Conservation (phyloP, 2,888 invertebrate genomes). For the Trissolcus japonicus region DNA sequence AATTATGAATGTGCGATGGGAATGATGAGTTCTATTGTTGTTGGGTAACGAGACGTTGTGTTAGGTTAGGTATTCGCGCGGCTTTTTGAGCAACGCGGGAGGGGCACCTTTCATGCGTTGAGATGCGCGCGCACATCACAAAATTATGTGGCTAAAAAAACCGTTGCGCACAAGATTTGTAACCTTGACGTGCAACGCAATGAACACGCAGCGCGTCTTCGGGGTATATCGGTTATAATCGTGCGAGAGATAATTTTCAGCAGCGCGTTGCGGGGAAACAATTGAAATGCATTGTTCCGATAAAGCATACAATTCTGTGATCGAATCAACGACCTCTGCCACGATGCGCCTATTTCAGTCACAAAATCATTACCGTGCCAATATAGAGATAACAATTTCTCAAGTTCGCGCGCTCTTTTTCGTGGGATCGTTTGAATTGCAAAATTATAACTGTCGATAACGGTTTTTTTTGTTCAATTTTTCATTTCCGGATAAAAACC, state of each 20-base stretch:
- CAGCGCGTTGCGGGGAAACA: constrained; percentile 26
- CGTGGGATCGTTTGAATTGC: neutral
- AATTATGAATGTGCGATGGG: constrained; percentile 13
- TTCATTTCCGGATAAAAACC: neutral
- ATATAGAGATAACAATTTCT: too few species aligned
- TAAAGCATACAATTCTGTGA: constrained; percentile 14
- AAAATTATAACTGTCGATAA: constrained; percentile 2
- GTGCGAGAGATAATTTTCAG: constrained; percentile 48
- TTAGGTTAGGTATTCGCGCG: constrained; percentile 42
- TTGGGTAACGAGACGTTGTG: constrained; percentile 45
- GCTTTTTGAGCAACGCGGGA: constrained; percentile 44
- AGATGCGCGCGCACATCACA: constrained; percentile 40
- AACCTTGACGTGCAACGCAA: constrained; percentile 52
- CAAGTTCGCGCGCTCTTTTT: neutral
- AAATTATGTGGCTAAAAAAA: constrained; percentile 53
- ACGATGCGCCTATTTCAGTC: neutral
- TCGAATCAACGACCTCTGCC: neutral
- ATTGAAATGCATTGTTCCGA: constrained; percentile 31
- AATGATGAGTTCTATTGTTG: constrained; percentile 37
- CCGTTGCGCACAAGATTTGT: constrained; percentile 48
- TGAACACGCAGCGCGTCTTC: constrained; percentile 52
- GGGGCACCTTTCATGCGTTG: constrained; percentile 11
- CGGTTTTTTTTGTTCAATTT: neutral
- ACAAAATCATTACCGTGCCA: too few species aligned
- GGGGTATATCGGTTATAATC: constrained; percentile 53